These are phyloP conservation scores for Platalea minor DNA, from an alignment of 2,797 vertebrate genomes.

Conservation along the genomic window DNA sequence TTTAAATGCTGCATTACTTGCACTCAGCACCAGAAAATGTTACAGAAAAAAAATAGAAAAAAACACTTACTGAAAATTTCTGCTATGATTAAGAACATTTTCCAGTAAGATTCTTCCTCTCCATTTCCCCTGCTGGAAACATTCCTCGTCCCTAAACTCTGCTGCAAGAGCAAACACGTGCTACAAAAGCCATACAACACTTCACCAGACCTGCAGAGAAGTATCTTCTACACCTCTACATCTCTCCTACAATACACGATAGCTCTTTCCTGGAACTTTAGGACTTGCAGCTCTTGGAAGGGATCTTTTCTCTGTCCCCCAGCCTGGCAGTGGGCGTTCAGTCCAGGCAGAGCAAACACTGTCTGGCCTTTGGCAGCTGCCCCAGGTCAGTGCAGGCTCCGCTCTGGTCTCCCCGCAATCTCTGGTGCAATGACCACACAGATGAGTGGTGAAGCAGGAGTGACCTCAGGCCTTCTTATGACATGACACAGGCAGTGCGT, in stretches of 20 bases:
- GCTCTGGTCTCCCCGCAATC: fast-evolving
- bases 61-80: not conserved
- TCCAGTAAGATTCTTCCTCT: not conserved
- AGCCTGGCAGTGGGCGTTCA: not conserved
- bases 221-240: not conserved
- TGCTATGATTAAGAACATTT: constrained; percentile 15
- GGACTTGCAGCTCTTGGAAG: not conserved
- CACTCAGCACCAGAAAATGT: constrained; percentile 5
- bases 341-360: fast-evolving
- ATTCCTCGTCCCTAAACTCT: not conserved
- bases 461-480: not conserved
- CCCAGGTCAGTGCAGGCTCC: fast-evolving
- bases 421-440: too few relatives aligned
- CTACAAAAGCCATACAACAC: not conserved
- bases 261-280: not conserved
- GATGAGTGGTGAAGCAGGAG: not conserved
- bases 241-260: not conserved
- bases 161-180: not conserved
- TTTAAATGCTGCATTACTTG: constrained; percentile 37
- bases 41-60: not conserved
- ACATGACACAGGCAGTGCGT: fast-evolving
- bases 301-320: not conserved
- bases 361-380: not conserved
- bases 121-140: not conserved
- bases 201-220: not conserved